Percentiles rank a stretch among this genome's conserved stretches.
These are phyloP conservation scores for Balanococcus diminutus DNA, from an alignment of 2,888 invertebrate species.

Conservation along the genomic window DNA sequence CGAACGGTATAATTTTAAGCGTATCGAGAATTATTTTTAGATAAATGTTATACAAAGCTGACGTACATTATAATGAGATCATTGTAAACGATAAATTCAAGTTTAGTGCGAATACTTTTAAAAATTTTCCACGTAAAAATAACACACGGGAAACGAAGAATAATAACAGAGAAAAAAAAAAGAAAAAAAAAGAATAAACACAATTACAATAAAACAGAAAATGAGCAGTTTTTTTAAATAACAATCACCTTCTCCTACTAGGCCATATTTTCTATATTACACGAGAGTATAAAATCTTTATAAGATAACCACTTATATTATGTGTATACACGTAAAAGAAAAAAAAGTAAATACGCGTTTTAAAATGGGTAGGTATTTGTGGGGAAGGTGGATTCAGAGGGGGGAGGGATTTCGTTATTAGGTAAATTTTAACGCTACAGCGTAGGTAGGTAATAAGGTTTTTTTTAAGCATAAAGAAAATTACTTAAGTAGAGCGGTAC, in stretches of 20 bases:
- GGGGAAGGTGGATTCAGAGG: too few relatives aligned
- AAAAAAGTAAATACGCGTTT: background rate
- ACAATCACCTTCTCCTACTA: slow-evolving; percentile 28
- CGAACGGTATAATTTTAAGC: background rate
- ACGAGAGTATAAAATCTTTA: slow-evolving; percentile 18
- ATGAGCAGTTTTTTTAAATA: slow-evolving; percentile 8
- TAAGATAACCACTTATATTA: background rate
- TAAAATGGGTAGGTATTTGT: background rate
- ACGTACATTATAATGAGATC: slow-evolving; percentile 40
- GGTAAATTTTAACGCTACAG: background rate
- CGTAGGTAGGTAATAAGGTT: background rate
- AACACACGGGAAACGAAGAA: background rate
- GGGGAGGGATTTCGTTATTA: too few relatives aligned
- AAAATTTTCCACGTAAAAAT: slow-evolving; percentile 10
- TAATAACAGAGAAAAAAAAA: background rate
- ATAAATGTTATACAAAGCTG: slow-evolving; percentile 14
- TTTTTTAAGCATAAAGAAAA: background rate
- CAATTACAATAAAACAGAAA: background rate
- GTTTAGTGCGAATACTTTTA: slow-evolving; percentile 25
- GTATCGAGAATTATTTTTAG: background rate
- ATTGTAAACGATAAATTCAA: slow-evolving; percentile 27
- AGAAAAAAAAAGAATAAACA: background rate
- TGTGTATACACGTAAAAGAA: background rate
- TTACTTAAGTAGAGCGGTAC: too few relatives aligned
- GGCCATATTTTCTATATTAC: slow-evolving; percentile 18